Conservation (phyloP, 37 sponge, comb jelly and placozoan species). For the Chondrilla cf. caribensis region DNA sequence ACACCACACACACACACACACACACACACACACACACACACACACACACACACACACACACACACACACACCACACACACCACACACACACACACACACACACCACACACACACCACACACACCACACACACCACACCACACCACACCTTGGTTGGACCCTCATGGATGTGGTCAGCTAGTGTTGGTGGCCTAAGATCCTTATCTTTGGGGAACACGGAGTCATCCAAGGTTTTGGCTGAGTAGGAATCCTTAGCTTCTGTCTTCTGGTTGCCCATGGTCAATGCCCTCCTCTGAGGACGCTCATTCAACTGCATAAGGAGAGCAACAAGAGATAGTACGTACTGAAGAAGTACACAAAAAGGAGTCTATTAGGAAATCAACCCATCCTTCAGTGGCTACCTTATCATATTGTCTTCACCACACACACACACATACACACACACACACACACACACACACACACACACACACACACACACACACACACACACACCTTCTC, state of each 20-base stretch:
- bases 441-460: conserved; percentile 36
- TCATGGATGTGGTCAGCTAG: conserved; percentile 48
- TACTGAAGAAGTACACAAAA: neutral
- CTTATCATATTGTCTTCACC: neutral
- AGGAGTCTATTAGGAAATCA: neutral
- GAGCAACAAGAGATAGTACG: conserved; percentile 15
- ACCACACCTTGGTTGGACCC: conserved; percentile 67
- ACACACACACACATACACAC: neutral
- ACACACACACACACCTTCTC: conserved; percentile 52
- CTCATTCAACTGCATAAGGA: conserved; percentile 36
- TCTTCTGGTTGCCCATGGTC: conserved; percentile 51
- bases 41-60: neutral
- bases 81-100: neutral
- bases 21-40: neutral
- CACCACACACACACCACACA: neutral
- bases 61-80: too few relatives aligned
- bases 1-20: too few relatives aligned
- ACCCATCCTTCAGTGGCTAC: neutral
- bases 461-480: conserved; percentile 46
- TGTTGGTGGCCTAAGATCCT: conserved; percentile 1
- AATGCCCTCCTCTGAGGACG: conserved; percentile 52
- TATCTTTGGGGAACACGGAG: neutral
- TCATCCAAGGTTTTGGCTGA: neutral
- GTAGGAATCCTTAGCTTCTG: conserved; percentile 46
- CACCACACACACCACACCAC: neutral